Evolutionary conservation across 2,888 invertebrate genomes (phyloP).

Genomic region (Eupithecia abbreviata): DNA sequence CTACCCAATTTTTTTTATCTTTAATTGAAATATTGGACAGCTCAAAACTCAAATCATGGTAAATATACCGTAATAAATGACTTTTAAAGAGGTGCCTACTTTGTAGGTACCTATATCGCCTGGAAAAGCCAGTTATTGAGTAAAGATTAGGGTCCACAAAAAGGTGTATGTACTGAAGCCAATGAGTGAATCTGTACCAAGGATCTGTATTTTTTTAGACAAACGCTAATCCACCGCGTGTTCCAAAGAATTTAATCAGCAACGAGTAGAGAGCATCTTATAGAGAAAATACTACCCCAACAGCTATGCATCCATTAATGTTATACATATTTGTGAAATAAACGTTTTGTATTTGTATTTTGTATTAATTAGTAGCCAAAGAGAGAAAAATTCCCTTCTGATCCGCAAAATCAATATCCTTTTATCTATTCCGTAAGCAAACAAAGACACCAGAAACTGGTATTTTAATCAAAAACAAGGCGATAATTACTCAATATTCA

Average conservation of each 20-base stretch:
- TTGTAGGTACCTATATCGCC: not conserved
- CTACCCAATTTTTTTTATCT: no score
- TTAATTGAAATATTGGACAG: no score
- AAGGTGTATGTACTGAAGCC: not conserved
- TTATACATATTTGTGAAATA: no score
- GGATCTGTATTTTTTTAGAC: not conserved
- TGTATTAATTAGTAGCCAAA: conserved; percentile 23
- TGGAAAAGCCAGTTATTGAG: not conserved
- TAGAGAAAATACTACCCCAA: not conserved
- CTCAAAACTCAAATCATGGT: no score
- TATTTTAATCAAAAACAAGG: conserved; percentile 40
- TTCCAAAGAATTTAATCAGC: not conserved
- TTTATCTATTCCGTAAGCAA: conserved; percentile 19
- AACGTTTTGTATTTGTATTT: no score
- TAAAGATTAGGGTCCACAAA: not conserved
- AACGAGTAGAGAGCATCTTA: not conserved
- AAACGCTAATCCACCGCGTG: not conserved
- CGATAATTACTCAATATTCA: conserved; percentile 57
- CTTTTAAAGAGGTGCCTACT: not conserved
- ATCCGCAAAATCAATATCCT: conserved; percentile 18
- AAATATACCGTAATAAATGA: no score
- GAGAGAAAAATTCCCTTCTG: conserved; percentile 13
- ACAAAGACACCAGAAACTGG: conserved; percentile 41
- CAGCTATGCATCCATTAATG: not conserved
- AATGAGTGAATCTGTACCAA: not conserved